A percentile compares a stretch with the other conserved stretches of the same genome.
These are phyloP conservation scores for Uria lomvia DNA, from an alignment of 2,113 vertebrate genomes.

Conservation along the genomic window DNA sequence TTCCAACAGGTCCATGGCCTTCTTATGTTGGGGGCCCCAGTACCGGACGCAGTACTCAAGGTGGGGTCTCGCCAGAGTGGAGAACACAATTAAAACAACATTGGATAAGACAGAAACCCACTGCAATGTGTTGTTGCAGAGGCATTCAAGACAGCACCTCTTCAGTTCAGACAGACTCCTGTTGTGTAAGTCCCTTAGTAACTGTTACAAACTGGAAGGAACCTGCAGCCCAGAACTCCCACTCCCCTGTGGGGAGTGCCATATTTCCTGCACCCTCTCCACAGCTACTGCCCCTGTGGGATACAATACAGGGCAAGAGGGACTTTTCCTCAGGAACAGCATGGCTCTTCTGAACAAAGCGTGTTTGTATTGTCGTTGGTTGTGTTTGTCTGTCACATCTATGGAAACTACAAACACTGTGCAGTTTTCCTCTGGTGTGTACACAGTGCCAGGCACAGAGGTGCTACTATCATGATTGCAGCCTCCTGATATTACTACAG, in stretches of 20 bases:
- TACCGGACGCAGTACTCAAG: neutral
- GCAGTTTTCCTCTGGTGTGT: neutral
- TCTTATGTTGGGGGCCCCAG: neutral
- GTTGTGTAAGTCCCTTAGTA: neutral
- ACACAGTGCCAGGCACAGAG: neutral
- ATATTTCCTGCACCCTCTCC: neutral
- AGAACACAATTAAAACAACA: neutral
- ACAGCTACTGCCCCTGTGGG: neutral
- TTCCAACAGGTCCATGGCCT: neutral
- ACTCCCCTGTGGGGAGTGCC: neutral
- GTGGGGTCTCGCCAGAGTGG: neutral
- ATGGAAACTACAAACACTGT: neutral
- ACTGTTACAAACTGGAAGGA: neutral
- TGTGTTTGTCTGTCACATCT: neutral
- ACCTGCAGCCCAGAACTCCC: neutral
- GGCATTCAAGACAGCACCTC: neutral
- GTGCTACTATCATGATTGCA: neutral
- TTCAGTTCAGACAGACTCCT: neutral
- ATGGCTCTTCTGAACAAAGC: neutral
- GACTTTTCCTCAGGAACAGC: neutral
- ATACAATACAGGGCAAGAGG: neutral
- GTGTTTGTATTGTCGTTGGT: rapidly evolving
- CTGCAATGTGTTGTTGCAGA: neutral
- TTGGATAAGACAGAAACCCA: neutral
- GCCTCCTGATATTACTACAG: neutral